Base-by-base conservation (phyloP, 2,888 invertebrate species). In the Lithosia quadra region DNA sequence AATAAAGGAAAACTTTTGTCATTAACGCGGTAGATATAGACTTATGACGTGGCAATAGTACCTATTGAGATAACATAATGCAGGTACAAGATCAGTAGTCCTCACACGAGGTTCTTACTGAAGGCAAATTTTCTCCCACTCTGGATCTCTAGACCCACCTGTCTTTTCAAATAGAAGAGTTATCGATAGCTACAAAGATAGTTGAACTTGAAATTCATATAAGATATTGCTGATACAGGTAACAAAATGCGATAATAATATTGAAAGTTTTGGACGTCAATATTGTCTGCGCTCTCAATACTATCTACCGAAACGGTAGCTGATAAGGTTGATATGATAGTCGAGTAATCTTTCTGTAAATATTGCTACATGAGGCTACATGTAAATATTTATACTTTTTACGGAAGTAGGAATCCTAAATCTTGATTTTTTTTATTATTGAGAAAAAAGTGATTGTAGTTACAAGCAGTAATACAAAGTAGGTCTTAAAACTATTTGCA, bases 231-330 rank as follows among this genome's bases (percentile, higher is more conserved):
- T 18, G 43, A 43, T 43, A 43, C 18, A 5, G 43, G 18, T 43
- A 43, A 43, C 43, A 43, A 43, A 43, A 43, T 7, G 0, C 7
- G 3, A 7, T 7, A 43, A 43, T 18, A 43, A 8, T n/a, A 49
- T n/a, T 9, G 49, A 49, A 49, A 49, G 49, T n/a, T 49, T 49
- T 49, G 49, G 49, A n/a, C n/a, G 49, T n/a, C 49, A 49, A 49
- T 49, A 49, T n/a, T 49, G n/a, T 49, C 18, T 49, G 49, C n/a
- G 49, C 49, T 49, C n/a, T 49, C n/a, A 49, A 49, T n/a, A 3
- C 9, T 49, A 49, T 49, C 43, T 43, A 43, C 43, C 7, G 39
- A n/a, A 43, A 49, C 49, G 49, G 49, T 49, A 49, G 49, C 49
- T 9, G 49, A 49, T 49, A n/a, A n/a, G 49, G 43, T 7, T 43